Base-by-base conservation (phyloP, 2,888 invertebrate species). In the Meteorus colon region DNA sequence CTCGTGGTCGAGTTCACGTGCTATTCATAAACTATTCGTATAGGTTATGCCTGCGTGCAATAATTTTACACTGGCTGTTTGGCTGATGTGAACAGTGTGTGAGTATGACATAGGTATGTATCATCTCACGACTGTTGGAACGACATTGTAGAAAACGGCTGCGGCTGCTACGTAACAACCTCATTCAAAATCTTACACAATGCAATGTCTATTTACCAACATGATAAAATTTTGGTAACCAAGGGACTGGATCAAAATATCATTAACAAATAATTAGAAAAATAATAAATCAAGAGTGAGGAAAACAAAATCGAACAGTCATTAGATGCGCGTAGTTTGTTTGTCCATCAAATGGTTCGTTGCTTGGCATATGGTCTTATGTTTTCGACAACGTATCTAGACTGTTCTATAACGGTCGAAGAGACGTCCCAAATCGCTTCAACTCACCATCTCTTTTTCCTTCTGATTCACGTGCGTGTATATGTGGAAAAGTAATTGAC, bases 381-480 rank as follows among this genome's bases (percentile, higher is more conserved):
- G 88, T 88, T 88, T 89, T 87, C 85, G 85, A 86, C 87, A 86
- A 87, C 82, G 85, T 86, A 80, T 77, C 86, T 87, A 86, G 84
- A 82, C 83, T 82, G 85, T 88, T 88, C 89, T 89, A 89, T 89
- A 87, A 88, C 80, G 78, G 89, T 86, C 84, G 81, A 8, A 78
- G 51, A 84, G 80, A 85, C 85, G 87, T 84, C 87, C 87, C 84
- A 86, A 88, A 88, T 87, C 85, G 86, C 85, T 84, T 81, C 79
- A 82, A 41, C 73, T 41, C 63, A 37, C 60, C 71, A n/a, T 65
- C 63, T 34, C 55, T 12, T 75, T 67, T 45, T 59, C 55, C 59
- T 72, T 84, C 82, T 80, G 78, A 77, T 81, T 82, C 80, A 80
- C 79, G 73, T 81, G 59, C 31, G 55, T 55, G 19, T 55, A 55